Base-by-base conservation (phyloP, 2,888 invertebrate genomes). In the Tinea trinotella region DNA sequence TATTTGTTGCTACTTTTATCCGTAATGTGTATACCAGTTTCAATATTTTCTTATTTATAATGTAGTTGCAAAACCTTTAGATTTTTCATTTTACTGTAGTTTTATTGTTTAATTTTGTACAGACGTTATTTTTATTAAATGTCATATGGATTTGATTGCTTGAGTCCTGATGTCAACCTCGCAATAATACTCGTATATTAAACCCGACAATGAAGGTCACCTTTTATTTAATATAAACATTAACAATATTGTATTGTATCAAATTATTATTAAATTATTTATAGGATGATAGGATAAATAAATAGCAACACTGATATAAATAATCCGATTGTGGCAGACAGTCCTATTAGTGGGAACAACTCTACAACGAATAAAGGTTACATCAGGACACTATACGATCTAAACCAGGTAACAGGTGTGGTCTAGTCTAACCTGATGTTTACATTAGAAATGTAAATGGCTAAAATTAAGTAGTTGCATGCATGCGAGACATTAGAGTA, bases 381-480 rank as follows among this genome's bases (percentile, higher is more conserved):
- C 58, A 62, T 57, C 59, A 61, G 60, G 57, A 63, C 62, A 59
- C 60, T 30, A 7, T n/a, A 30, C 30, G 30, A 7, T 7, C 30
- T 30, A n/a, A 30, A 10, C n/a, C 30, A 30, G 30, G 30, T 30
- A 30, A 30, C 2, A 7, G 30, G n/a, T 4, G 30, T 30, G n/a
- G 30, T 10, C 7, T 30, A 30, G 30, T 30, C n/a, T 30, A 10
- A 30, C 30, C 7, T 30, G n/a, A 30, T 30, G 30, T 30, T 30
- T 30, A 30, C n/a, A n/a, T n/a, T n/a, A n/a, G 12, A n/a, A 12
- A 40, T 7, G 18, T 1, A 48, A n/a, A 48, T 48, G 19, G 48
- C 57, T 60, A 58, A 61, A 59, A 61, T 57, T 60, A 62, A 64
- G 58, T 67, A 66, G 64, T 60, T 64, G 66, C 66, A 68, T 74